phyloP scores from a whole-genome alignment of 2,888 invertebrate genomes.

The Yponomeuta plumbellus region DNA sequence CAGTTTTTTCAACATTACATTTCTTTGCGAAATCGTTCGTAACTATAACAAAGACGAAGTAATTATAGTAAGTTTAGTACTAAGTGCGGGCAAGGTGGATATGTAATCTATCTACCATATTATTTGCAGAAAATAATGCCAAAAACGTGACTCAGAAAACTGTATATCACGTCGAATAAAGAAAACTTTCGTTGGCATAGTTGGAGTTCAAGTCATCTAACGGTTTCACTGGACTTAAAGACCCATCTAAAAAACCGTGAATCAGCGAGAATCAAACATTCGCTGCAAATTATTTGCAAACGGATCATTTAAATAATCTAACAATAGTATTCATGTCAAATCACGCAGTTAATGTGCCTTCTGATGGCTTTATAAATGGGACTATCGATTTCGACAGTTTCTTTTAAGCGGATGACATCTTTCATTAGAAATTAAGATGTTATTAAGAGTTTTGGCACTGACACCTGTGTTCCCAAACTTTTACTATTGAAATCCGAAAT shows the following conservation, averaged over 20 bases:
- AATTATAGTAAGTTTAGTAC: too few species aligned
- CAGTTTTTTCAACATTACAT: too few species aligned
- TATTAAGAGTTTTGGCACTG: neutral
- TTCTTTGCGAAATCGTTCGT: too few species aligned
- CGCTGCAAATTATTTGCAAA: constrained; percentile 4
- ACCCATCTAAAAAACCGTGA: constrained; percentile 1
- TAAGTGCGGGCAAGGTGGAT: too few species aligned
- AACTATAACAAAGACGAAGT: too few species aligned
- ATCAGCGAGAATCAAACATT: neutral
- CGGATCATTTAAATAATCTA: constrained; percentile 6
- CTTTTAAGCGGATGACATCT: neutral
- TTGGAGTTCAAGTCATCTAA: neutral
- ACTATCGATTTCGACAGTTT: neutral
- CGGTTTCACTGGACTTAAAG: neutral
- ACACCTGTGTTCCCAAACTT: neutral
- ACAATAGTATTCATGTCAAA: constrained; percentile 12
- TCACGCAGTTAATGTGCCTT: neutral
- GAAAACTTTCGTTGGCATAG: neutral
- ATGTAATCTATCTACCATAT: too few species aligned
- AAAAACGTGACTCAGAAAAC: too few species aligned
- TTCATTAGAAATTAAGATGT: neutral
- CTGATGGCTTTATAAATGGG: neutral
- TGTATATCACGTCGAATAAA: neutral
- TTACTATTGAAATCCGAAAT: neutral
- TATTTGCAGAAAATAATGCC: too few species aligned